phyloP scores from a whole-genome alignment of 2,888 invertebrate species.

The Rotaria socialis region DNA sequence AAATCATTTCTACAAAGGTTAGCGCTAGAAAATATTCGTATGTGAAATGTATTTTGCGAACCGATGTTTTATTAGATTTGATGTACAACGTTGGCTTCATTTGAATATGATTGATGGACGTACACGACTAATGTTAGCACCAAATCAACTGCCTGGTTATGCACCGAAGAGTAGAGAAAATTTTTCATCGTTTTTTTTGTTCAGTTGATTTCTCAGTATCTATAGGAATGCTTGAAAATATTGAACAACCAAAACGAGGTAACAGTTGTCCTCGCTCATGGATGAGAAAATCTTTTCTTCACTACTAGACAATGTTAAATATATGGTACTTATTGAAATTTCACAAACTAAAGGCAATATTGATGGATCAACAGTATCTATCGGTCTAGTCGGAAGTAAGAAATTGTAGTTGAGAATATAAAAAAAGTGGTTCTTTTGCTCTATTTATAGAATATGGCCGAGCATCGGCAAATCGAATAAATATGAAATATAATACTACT shows the following conservation, averaged over 20 bases:
- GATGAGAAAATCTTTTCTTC: not conserved
- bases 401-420: too few relatives aligned
- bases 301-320: conserved; percentile 9
- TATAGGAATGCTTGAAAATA: not conserved
- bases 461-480: not conserved
- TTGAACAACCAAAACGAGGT: conserved; percentile 25
- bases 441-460: not conserved
- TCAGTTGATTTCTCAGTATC: not conserved
- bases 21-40: too few relatives aligned
- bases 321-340: conserved; percentile 25
- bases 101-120: not conserved
- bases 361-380: not conserved
- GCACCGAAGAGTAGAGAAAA: not conserved
- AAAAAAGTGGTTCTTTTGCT: not conserved
- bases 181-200: not conserved
- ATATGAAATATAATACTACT: not conserved
- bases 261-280: not conserved
- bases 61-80: not conserved
- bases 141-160: not conserved
- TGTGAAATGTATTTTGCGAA: too few relatives aligned
- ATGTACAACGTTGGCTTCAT: conserved; percentile 23
- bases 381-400: not conserved
- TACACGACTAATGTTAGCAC: not conserved
- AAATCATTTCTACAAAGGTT: not conserved
- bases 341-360: not conserved